Evolutionary conservation across 2,797 vertebrate species (phyloP), one percentile per base, ranked within the genome.

Genomic region (Spea hammondii): DNA sequence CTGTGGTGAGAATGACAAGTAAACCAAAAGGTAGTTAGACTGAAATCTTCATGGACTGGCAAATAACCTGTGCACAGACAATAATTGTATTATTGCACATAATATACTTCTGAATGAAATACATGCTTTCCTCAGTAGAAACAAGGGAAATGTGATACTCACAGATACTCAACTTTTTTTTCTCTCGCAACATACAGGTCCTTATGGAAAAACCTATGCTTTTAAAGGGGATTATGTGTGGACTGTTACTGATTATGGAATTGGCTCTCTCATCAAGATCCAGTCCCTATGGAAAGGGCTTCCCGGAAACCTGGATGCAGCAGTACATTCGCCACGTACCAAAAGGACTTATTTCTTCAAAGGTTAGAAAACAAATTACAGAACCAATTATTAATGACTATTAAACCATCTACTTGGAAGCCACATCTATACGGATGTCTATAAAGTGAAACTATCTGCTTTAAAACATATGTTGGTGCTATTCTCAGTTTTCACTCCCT

Each of bases 201-300:
- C 95, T 7, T 92, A 89, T 79, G 88, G 82, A 49, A 95, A 94
- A 85, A 96, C 93, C 0, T 96, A 93, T 83, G 95, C 95, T 45
- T 97, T 97, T 85, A 95, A 93, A 60, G 94, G 95, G 3, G 87
- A 94, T 74, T 95, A 95, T 0, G 89, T 95, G 80, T 97, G 96
- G 96, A 95, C 93, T 0, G 86, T 97, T 84, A 92, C 93, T 7
- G 92, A 94, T 14, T 80, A 90, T 55, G 95, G 95, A 54, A 79
- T 89, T 74, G 93, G 93, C 69, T 85, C 85, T 13, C 92, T 95
- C 0, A 83, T 94, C 11, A 91, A 82, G 84, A 91, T 93, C 68
- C 80, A 87, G 75, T 82, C 84, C 53, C 87, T 96, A 80, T 96
- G 95, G 96, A 91, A 85, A 46, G 89, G 85, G 3, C 91, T 97